Evolutionary conservation across 2,888 invertebrate species (phyloP), one percentile per base, ranked within the genome.

Genomic region (Galeruca laticollis): DNA sequence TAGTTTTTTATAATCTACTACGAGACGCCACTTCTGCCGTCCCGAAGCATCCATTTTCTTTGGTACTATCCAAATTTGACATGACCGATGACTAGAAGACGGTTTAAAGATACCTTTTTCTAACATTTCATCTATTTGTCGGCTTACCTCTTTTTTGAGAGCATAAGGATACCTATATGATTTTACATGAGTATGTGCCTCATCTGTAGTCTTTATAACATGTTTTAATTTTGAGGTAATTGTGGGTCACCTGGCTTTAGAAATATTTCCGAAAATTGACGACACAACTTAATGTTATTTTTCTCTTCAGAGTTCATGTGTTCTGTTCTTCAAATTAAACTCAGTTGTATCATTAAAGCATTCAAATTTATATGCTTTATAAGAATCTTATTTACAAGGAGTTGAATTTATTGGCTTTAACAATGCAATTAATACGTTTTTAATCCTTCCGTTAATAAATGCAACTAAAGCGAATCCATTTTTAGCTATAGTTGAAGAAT

Each of bases 31-130:
- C 6, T 26, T 26, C 26, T 26, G 26, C 26, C 10, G 2, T 15
- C 71, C 68, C 4, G 68, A 72, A 0, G 71, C 64, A 60, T 75
- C 74, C n/a, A 59, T 11, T 63, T 75, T 69, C 57, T 73, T 72
- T 11, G 65, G 65, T 9, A 78, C 77, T 0, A 79, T 75, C 75
- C 75, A 77, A n/a, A 78, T 70, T 2, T 78, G 78, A 9, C 75
- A 71, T 2, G 68, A 68, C 77, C 76, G 74, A 11, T 77, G 73
- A 13, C 71, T 69, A 62, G 52, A 56, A 9, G 68, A 69, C 5
- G 73, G 75, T 73, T 62, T 11, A 72, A 73, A 61, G 8, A 68
- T 71, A 63, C 60, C 13, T 54, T 67, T 57, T 69, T 76, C 69
- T 6, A 77, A 67, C 68, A 72, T 71, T 57, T 77, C 62, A 2